Evolutionary conservation across 2,113 vertebrate genomes (phyloP).

Genomic region (Lota lota): DNA sequence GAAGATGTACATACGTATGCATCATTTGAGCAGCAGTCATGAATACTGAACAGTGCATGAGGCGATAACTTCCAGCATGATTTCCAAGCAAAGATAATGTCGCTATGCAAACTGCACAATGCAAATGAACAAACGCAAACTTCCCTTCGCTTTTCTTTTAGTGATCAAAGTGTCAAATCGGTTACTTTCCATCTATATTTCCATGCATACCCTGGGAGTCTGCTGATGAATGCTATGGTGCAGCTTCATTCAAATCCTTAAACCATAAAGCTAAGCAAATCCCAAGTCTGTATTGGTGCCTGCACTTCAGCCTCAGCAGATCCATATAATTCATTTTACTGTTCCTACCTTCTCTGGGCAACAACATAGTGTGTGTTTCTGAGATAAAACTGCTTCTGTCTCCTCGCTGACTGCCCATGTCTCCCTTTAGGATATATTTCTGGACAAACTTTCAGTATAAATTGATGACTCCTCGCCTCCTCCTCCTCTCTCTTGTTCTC

Average conservation of each 20-base stretch:
- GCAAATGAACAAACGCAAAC: too few relatives aligned
- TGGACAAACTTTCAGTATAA: conserved; percentile 12
- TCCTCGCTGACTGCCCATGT: conserved; percentile 25
- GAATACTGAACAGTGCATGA: too few relatives aligned
- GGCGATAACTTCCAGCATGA: too few relatives aligned
- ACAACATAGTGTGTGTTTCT: conserved; percentile 33
- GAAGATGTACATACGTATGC: too few relatives aligned
- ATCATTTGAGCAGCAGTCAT: too few relatives aligned
- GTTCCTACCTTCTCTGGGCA: neutral
- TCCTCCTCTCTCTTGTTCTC: conserved; percentile 2
- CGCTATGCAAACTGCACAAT: too few relatives aligned
- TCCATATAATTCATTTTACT: conserved; percentile 39
- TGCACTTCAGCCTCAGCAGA: conserved; percentile 7
- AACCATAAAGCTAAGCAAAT: conserved; percentile 2
- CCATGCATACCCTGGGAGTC: too few relatives aligned
- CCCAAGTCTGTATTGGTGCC: neutral
- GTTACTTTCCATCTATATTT: too few relatives aligned
- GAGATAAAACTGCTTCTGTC: conserved; percentile 39
- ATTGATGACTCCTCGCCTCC: neutral
- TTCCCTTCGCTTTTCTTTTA: too few relatives aligned
- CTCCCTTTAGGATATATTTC: conserved; percentile 6
- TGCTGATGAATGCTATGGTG: too few relatives aligned
- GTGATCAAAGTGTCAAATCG: too few relatives aligned
- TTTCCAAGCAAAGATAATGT: too few relatives aligned
- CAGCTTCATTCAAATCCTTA: neutral